A percentile compares a stretch with the other conserved stretches of the same genome.
These are phyloP conservation scores for Perca fluviatilis DNA, from an alignment of 2,113 vertebrate species.

Conservation along the genomic window DNA sequence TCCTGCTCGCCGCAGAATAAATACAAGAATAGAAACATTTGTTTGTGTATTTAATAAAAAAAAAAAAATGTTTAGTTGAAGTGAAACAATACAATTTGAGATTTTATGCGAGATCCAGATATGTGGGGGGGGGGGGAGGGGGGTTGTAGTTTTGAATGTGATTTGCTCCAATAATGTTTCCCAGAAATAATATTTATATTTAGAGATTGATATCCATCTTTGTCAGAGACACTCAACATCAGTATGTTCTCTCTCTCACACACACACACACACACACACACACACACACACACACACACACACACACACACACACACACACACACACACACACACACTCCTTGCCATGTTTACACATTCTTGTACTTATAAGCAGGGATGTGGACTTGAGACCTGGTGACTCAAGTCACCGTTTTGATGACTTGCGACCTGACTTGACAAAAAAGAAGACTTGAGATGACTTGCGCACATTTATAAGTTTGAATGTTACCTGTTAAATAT, in stretches of 20 bases:
- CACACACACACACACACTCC: neutral
- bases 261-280: neutral
- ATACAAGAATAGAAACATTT: constrained; percentile 18
- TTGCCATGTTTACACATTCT: neutral
- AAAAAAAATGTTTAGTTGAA: neutral
- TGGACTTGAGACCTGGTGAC: too few relatives aligned
- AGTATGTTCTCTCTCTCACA: neutral
- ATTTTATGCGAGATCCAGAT: constrained; percentile 4
- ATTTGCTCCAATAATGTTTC: constrained; percentile 38
- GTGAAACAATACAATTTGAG: neutral
- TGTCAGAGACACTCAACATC: constrained; percentile 23
- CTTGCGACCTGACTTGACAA: too few relatives aligned
- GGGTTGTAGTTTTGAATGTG: neutral
- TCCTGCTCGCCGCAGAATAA: neutral
- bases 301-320: too few relatives aligned
- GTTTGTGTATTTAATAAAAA: constrained; percentile 22
- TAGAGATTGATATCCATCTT: constrained; percentile 43
- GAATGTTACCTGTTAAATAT: too few relatives aligned
- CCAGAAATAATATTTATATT: constrained; percentile 50
- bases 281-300: too few relatives aligned
- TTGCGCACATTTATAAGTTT: too few relatives aligned
- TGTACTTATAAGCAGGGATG: neutral
- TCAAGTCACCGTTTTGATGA: too few relatives aligned
- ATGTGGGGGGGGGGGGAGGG: neutral
- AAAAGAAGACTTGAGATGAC: too few relatives aligned